Evolutionary conservation across 1,140 invertebrate genomes (phyloP).

Genomic region (Drosophila kanapiae): DNA sequence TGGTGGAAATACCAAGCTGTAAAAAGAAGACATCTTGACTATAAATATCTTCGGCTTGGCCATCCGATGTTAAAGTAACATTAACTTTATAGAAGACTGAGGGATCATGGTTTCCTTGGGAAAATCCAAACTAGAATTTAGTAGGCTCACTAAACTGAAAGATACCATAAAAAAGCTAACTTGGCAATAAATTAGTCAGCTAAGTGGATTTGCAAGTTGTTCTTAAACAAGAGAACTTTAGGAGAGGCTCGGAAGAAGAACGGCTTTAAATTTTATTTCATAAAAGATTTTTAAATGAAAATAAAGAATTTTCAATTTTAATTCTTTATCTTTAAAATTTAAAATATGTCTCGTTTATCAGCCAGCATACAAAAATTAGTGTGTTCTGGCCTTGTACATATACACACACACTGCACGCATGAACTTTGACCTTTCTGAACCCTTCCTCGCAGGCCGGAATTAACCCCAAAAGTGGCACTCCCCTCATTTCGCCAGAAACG

Average conservation of each 20-base stretch:
- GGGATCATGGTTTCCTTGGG: background rate
- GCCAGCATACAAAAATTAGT: too few species aligned
- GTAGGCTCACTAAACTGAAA: background rate
- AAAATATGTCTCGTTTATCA: background rate
- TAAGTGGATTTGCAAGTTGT: too few species aligned
- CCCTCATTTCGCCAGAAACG: slow-evolving; percentile 5
- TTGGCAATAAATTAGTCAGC: background rate
- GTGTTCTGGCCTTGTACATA: background rate
- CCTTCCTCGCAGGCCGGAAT: background rate
- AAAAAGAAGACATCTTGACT: background rate
- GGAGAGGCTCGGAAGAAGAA: too few species aligned
- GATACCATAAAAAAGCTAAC: background rate
- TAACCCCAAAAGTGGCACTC: slow-evolving; percentile 32
- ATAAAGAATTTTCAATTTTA: too few species aligned
- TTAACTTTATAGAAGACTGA: too few species aligned
- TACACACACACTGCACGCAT: background rate
- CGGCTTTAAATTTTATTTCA: too few species aligned
- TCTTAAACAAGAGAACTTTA: too few species aligned
- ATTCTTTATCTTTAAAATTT: background rate
- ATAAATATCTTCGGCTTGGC: background rate
- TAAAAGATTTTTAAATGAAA: too few species aligned
- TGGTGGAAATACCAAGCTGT: background rate
- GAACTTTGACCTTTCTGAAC: slow-evolving; percentile 38
- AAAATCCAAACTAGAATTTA: background rate
- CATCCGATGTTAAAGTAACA: background rate